Base-by-base conservation (phyloP, 2,888 invertebrate species). In the Hymenopus coronatus region DNA sequence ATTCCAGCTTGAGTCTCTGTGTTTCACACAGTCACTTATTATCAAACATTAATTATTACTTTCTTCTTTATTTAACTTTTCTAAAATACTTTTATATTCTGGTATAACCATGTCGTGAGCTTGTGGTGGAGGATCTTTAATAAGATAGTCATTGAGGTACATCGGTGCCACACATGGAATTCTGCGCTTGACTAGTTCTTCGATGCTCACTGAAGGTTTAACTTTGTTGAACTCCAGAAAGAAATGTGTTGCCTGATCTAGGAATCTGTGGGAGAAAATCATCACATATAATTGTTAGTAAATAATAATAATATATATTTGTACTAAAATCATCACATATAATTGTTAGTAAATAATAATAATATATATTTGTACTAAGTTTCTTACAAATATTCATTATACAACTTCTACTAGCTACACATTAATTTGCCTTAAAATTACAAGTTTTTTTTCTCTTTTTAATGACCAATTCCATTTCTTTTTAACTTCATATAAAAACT, bases 231-330 rank as follows among this genome's bases (percentile, higher is more conserved):
- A 91, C 92, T 97, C 97, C 28, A 97, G 94, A 90, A 97, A 95
- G 91, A 96, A 97, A 90, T 97, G 97, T 0, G 96, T 96, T 20
- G 96, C 95, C 91, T 94, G 94, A 0, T 95, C 93, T 7, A 92
- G 91, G 88, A 94, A 93, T 14, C 93, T 93, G 93, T 94, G 96
- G 0, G 96, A 70, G 25, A 70, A 95, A 92, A 89, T 90, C 90
- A 88, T 28, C 28, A 81, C 27, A 70, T 82, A 12, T 40, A 40
- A 40, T 0, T 40, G 2, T 40, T 40, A 40, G 40, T 40, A 40
- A 12, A 40, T 40, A 40, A 12, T 12, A n/a, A n/a, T n/a, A n/a
- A n/a, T n/a, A n/a, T n/a, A n/a, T n/a, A n/a, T n/a, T n/a, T n/a
- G n/a, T n/a, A n/a, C n/a, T n/a, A 12, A 33, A 33, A 7, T 33